A percentile compares a stretch with the other conserved stretches of the same genome.
Evolutionary conservation across 1,140 invertebrate species (phyloP).

Genomic region (Dryas iulia): DNA sequence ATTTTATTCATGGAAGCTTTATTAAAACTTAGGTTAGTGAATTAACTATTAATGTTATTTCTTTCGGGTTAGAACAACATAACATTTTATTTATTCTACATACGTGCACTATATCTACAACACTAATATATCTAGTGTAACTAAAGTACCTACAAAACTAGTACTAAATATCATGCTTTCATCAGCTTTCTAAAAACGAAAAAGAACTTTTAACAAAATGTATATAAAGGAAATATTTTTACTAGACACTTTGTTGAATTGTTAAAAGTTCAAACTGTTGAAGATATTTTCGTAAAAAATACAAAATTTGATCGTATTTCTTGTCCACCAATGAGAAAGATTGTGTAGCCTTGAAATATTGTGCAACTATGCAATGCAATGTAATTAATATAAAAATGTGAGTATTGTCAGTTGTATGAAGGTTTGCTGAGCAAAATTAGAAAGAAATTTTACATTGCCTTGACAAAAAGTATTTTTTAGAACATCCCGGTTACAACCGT

Average conservation of each 20-base stretch:
- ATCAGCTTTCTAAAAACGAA: not conserved
- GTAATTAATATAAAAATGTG: not conserved
- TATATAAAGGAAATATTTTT: not conserved
- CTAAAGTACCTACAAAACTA: not conserved
- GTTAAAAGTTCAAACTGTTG: too few relatives aligned
- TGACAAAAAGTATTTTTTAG: not conserved
- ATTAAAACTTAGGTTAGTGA: too few relatives aligned
- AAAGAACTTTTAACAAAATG: not conserved
- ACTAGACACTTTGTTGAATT: too few relatives aligned
- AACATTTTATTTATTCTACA: not conserved
- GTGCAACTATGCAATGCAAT: too few relatives aligned
- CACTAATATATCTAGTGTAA: not conserved
- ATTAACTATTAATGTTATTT: conserved; percentile 31
- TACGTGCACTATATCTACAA: not conserved
- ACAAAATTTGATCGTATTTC: not conserved
- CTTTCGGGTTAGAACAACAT: conserved; percentile 47
- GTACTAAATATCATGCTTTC: not conserved
- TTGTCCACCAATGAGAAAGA: not conserved
- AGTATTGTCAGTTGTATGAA: not conserved
- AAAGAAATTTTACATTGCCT: not conserved
- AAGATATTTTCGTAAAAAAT: too few relatives aligned
- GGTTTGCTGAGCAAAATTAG: not conserved
- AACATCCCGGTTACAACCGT: not conserved
- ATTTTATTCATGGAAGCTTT: too few relatives aligned
- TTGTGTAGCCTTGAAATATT: too few relatives aligned